These are phyloP conservation scores for Nomia melanderi DNA, from an alignment of 1,140 invertebrate genomes.

Conservation along the genomic window DNA sequence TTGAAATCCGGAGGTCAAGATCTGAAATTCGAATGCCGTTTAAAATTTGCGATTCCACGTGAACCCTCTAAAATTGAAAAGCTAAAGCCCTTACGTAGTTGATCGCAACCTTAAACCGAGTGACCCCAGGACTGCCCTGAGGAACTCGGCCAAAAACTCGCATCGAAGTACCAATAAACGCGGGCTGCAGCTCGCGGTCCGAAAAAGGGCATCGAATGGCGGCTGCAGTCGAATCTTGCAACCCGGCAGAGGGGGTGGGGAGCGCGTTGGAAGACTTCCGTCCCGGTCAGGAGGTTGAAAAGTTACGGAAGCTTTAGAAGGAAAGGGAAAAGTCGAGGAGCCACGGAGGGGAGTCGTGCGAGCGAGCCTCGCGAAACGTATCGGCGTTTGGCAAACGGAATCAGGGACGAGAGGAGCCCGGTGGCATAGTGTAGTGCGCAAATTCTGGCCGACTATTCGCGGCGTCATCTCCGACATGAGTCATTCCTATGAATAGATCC, in stretches of 20 bases:
- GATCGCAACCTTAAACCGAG: too few relatives aligned
- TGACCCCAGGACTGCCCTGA: too few relatives aligned
- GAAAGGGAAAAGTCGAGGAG: background rate
- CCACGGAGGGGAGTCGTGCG: background rate
- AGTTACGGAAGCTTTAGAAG: background rate
- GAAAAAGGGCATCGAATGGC: background rate
- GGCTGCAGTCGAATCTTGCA: constrained; percentile 17
- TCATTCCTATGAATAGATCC: constrained; percentile 75
- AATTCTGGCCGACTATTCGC: constrained; percentile 74
- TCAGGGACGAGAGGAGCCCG: constrained; percentile 31
- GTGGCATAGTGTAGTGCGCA: constrained; percentile 68
- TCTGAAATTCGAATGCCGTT: too few relatives aligned
- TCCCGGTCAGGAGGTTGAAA: background rate
- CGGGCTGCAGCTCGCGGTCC: background rate
- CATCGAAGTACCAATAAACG: too few relatives aligned
- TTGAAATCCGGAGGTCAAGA: too few relatives aligned
- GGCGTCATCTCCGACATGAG: constrained; percentile 72
- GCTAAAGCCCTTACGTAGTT: too few relatives aligned
- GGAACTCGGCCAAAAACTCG: too few relatives aligned
- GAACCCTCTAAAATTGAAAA: too few relatives aligned
- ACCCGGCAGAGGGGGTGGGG: background rate
- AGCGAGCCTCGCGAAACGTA: background rate
- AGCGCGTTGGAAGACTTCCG: background rate
- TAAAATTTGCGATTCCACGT: too few relatives aligned
- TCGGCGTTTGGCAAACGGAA: constrained; percentile 35